Evolutionary conservation across 30 jellyfish, hydroid and myxozoan genomes (phyloP), one percentile per base, ranked within the genome.

Genomic region (Phacellophora camtschatica): DNA sequence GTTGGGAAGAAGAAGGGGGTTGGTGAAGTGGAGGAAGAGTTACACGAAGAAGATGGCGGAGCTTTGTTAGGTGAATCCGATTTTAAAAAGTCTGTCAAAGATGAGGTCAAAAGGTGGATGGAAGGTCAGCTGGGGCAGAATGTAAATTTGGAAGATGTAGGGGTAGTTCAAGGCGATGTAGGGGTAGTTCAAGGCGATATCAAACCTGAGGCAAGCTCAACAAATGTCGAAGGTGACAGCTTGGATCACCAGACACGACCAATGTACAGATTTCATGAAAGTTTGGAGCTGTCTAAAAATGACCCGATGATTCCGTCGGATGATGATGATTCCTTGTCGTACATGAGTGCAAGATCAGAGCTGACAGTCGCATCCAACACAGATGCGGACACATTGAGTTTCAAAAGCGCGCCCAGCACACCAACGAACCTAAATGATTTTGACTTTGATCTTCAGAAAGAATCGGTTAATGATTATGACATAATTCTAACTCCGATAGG

Each of bases 301-400:
- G 79, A 88, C 48, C 97, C 88, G 24, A 37, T 88, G 20, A 48
- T 78, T 51, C 65, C 79, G 46, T 67, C 87, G 19, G 89, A 77
- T 73, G 98, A 85, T 50, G 96, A 81, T 18, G 93, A 83, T 67
- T 64, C 95, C 19, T 35, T 74, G 53, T 84, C 98, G 20, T 92
- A 83, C 74, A 39, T 80, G 66, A 92, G 95, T 66, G 98, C 98
- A 43, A 46, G 96, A 30, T 92, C 98, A 42, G 95, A 84, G 45
- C 51, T 76, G 81, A 92, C 96, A 7, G 54, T 79, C 6, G 74
- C 96, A 19, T 71, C 84, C 50, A 86, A 82, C 50, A 37, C 56
- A 13, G 92, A 81, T 27, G 37, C 85, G n/a, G 92, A 81, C 41
- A 55, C 81, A 9, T 33, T 64, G 73, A 74, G 87, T 32, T 85